Conservation (phyloP, 2,113 vertebrate species). For the Prunella fulvescens region DNA sequence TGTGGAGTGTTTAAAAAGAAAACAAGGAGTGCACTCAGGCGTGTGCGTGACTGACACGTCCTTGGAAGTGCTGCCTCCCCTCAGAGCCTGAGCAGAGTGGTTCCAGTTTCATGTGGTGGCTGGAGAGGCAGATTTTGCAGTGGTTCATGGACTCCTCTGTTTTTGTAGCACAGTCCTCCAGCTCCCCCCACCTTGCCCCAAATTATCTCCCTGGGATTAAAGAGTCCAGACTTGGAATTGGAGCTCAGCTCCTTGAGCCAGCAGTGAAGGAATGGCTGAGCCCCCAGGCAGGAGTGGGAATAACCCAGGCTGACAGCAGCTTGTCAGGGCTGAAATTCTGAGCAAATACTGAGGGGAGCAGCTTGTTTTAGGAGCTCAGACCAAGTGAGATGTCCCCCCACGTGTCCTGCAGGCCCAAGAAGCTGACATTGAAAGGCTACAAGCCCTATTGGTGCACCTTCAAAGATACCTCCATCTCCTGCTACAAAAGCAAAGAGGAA, state of each 20-base stretch:
- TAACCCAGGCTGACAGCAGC: not conserved
- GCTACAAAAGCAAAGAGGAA: slow-evolving; percentile 98
- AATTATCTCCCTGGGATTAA: not conserved
- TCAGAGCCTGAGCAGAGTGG: not conserved
- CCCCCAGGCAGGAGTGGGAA: not conserved
- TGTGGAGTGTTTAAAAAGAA: not conserved
- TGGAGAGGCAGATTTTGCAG: not conserved
- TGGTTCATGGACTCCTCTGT: accelerated
- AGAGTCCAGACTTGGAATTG: not conserved
- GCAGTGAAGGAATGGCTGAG: not conserved
- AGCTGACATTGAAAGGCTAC: slow-evolving; percentile 96
- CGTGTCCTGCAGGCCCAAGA: slow-evolving; percentile 85
- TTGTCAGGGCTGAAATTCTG: not conserved
- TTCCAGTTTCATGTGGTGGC: not conserved
- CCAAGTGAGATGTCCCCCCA: not conserved
- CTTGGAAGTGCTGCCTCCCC: not conserved
- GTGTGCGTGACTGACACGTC: not conserved
- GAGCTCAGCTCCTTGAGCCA: not conserved
- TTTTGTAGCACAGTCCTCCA: not conserved
- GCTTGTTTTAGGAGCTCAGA: not conserved
- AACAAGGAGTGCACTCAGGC: not conserved
- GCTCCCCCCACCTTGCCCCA: not conserved
- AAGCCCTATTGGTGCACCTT: slow-evolving; percentile 99
- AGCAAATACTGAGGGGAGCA: not conserved
- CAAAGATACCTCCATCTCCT: slow-evolving; percentile 98